A percentile compares a stretch with the other conserved stretches of the same genome.
Conservation (phyloP, 1,140 invertebrate species). For the Samia ricini region DNA sequence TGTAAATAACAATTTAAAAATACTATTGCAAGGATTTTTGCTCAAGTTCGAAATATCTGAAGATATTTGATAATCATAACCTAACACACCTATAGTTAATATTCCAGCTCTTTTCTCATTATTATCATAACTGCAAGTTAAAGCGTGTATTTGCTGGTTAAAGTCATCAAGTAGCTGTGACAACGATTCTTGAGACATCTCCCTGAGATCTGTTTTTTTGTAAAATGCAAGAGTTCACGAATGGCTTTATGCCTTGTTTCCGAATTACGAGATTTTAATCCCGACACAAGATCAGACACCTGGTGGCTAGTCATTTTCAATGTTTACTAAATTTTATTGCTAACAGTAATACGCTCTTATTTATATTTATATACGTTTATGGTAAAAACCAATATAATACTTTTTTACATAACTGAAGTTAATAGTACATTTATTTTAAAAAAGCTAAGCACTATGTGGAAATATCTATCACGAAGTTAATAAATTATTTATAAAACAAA, state of each 20-base stretch:
- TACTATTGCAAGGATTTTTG: background rate
- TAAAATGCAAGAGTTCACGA: constrained; percentile 91
- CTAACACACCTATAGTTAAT: constrained; percentile 89
- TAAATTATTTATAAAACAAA: background rate
- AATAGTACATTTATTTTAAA: background rate
- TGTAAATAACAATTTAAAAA: too few relatives aligned
- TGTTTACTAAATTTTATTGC: constrained; percentile 6
- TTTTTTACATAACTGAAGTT: background rate
- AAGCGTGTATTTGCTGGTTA: constrained; percentile 95
- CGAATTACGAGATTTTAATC: constrained; percentile 92
- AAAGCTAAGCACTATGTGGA: background rate
- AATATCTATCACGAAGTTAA: background rate
- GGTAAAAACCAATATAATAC: background rate
- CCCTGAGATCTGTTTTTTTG: constrained; percentile 95
- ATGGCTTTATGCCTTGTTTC: constrained; percentile 91
- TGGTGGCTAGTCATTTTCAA: constrained; percentile 56
- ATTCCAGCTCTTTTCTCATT: constrained; percentile 98
- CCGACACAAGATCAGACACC: constrained; percentile 88
- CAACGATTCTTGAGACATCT: constrained; percentile 92
- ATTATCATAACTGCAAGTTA: constrained; percentile 94
- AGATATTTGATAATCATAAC: constrained; percentile 3
- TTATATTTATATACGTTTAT: background rate
- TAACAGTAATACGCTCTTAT: background rate
- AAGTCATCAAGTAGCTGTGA: constrained; percentile 95
- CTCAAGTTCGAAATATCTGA: background rate